Evolutionary conservation across 1,140 invertebrate genomes (phyloP).

Genomic region (Ruditapes philippinarum): DNA sequence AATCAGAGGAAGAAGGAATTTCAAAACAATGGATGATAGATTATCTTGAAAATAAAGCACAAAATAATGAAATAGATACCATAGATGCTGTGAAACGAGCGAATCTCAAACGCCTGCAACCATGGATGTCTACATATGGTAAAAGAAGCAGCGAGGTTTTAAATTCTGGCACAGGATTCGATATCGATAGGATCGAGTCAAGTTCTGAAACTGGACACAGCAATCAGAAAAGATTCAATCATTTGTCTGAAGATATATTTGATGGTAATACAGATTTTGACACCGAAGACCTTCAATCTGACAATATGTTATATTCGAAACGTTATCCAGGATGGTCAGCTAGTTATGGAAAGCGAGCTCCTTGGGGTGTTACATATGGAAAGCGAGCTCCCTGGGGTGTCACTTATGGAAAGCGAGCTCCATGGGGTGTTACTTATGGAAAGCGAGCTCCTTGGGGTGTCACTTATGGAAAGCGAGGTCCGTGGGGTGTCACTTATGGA

Average conservation of each 20-base stretch:
- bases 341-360: slow-evolving; percentile 47
- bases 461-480: slow-evolving; percentile 39
- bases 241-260: not conserved
- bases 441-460: slow-evolving; percentile 29
- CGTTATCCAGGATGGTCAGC: slow-evolving; percentile 3
- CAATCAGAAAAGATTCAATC: not conserved
- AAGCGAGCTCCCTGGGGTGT: slow-evolving; percentile 40
- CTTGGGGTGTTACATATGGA: slow-evolving; percentile 25
- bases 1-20: not conserved
- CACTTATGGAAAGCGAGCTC: slow-evolving; percentile 32
- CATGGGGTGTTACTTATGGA: slow-evolving; percentile 9
- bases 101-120: slow-evolving; percentile 17
- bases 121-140: slow-evolving; percentile 47
- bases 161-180: not conserved
- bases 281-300: not conserved
- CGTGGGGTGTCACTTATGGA: slow-evolving; percentile 39
- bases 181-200: not conserved
- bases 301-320: too few species aligned
- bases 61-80: not conserved
- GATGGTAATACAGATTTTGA: not conserved
- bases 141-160: slow-evolving; percentile 10
- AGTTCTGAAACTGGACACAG: not conserved
- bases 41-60: not conserved
- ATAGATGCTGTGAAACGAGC: not conserved
- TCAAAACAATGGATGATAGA: not conserved